Percentiles rank a stretch among this genome's conserved stretches.
Evolutionary conservation across 2,888 invertebrate genomes (phyloP).

Genomic region (Erebia palarica): DNA sequence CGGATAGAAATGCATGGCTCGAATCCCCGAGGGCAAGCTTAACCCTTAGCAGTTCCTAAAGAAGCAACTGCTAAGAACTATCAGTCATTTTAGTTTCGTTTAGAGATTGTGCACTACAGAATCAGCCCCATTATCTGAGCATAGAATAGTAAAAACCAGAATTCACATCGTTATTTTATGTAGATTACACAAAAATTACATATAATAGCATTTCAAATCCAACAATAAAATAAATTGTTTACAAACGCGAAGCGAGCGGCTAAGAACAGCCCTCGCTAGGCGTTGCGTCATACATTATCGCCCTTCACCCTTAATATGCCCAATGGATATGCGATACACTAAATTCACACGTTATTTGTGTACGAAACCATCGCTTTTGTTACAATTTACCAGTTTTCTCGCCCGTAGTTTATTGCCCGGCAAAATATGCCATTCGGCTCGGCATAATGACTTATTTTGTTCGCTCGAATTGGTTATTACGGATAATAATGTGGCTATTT

Average conservation of each 20-base stretch:
- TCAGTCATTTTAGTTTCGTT: too few relatives aligned
- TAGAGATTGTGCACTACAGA: too few relatives aligned
- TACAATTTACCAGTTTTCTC: slow-evolving; percentile 47
- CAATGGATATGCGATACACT: slow-evolving; percentile 79
- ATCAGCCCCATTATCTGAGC: too few relatives aligned
- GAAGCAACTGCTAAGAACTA: too few relatives aligned
- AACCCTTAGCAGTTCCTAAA: too few relatives aligned
- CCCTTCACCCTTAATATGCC: slow-evolving; percentile 50
- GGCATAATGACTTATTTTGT: slow-evolving; percentile 27
- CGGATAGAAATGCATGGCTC: too few relatives aligned
- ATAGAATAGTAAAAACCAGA: neutral
- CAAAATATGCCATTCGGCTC: slow-evolving; percentile 33
- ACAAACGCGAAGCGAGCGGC: slow-evolving; percentile 27
- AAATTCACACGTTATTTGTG: slow-evolving; percentile 76
- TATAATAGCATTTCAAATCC: slow-evolving; percentile 16
- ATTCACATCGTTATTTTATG: neutral
- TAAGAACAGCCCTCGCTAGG: slow-evolving; percentile 45
- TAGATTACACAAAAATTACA: neutral
- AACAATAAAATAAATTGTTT: slow-evolving; percentile 36
- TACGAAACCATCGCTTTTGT: slow-evolving; percentile 55
- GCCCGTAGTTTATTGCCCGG: slow-evolving; percentile 43
- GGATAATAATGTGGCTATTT: slow-evolving; percentile 26
- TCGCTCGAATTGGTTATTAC: slow-evolving; percentile 30
- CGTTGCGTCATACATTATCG: slow-evolving; percentile 57
- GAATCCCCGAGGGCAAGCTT: too few relatives aligned